Evolutionary conservation across 92 coral and sea anemone species (phyloP), one percentile per base, ranked within the genome.

Genomic region (Epizoanthus fatuus): DNA sequence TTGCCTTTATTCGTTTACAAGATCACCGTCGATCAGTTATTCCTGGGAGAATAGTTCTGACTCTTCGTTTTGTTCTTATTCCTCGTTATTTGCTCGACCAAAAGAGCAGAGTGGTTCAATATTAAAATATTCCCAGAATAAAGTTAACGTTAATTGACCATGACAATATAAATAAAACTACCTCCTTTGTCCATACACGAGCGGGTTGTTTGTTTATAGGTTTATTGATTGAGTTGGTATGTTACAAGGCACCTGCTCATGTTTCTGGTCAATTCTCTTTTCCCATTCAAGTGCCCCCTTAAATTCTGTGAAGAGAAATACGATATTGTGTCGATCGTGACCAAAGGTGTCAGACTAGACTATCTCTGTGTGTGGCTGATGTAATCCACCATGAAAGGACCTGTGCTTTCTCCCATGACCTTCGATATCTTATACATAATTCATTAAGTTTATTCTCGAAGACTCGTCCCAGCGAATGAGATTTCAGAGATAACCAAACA

Each of bases 381-480:
- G 38, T 60, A 12, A 59, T 77, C 42, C 38, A 17, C 35, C 69
- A 20, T 38, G 29, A 22, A 14, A 44, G 69, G 54, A 77, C 82
- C 82, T 60, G 82, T 22, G n/a, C 40, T 40, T 38, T 60, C 69
- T 62, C 39, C 57, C 32, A 77, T 60, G 82, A 77, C 70, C 57
- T 59, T 77, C 45, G 51, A 75, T 11, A 56, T 32, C 40, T 77
- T 13, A 12, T 77, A 42, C 62, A 77, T 77, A 17, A 59, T 77
- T 59, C 40, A 77, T 77, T 5, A 66, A 62, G 57, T 59, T 42
- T 77, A 77, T 59, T 59, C 9, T 38, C 32, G 58, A 58, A 17
- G 69, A 56, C 22, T 13, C 65, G 22, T 22, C 70, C 55, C 29
- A 62, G 70, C 57, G 82, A 77, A 77, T 77, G 20, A 59, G 82